Conservation (phyloP, 2,888 invertebrate genomes). For the Pseudococcus viburni region DNA sequence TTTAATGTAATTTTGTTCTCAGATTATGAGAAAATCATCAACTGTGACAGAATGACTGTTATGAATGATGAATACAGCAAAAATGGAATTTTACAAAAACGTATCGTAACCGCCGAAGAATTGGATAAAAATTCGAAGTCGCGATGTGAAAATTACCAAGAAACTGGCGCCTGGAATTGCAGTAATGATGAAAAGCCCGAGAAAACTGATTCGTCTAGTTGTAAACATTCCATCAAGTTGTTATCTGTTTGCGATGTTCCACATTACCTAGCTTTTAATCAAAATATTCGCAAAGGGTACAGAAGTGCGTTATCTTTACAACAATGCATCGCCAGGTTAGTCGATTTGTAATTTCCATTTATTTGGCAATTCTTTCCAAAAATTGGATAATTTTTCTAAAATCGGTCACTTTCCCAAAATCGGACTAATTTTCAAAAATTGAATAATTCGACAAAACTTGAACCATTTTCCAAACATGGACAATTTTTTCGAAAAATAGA, state of each 20-base stretch:
- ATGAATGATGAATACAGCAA: slow-evolving; percentile 31
- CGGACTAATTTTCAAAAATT: too few relatives aligned
- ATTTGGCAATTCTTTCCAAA: too few relatives aligned
- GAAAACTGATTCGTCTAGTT: background rate
- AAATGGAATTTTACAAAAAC: slow-evolving; percentile 31
- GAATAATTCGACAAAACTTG: too few relatives aligned
- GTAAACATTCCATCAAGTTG: slow-evolving; percentile 16
- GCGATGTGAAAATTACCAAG: background rate
- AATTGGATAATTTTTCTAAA: too few relatives aligned
- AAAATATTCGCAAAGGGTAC: slow-evolving; percentile 63
- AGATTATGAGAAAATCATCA: slow-evolving; percentile 30
- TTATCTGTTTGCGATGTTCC: slow-evolving; percentile 54
- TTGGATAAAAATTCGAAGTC: slow-evolving; percentile 10
- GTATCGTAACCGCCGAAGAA: slow-evolving; percentile 43
- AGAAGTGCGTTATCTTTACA: slow-evolving; percentile 37
- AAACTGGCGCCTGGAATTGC: background rate
- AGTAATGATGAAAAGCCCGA: background rate
- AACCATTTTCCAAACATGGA: too few relatives aligned
- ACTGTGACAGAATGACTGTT: background rate
- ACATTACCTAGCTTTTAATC: slow-evolving; percentile 58
- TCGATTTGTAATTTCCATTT: background rate
- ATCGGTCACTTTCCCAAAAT: too few relatives aligned
- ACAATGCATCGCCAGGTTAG: slow-evolving; percentile 57
- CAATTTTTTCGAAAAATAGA: too few relatives aligned
- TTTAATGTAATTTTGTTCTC: background rate